Percentiles rank a stretch among this genome's conserved stretches.
Conservation (phyloP, 2,113 vertebrate genomes). For the Boleophthalmus pectinirostris region DNA sequence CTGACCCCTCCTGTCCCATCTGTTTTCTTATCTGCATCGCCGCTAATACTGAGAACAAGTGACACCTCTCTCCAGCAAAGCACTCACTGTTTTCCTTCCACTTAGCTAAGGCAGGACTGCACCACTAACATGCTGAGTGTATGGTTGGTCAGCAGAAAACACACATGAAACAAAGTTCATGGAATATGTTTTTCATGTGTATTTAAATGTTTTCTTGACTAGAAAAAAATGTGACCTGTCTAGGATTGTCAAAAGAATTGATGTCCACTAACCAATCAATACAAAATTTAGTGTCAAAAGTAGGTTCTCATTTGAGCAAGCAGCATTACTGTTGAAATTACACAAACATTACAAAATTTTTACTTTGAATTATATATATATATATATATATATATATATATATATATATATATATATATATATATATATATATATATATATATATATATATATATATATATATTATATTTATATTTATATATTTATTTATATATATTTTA, state of each 20-base stretch:
- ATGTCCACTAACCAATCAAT: not conserved
- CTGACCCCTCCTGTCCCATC: conserved; percentile 75
- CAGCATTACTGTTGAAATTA: too few species aligned
- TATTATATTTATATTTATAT: too few species aligned
- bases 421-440: too few species aligned
- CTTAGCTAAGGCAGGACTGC: conserved; percentile 51
- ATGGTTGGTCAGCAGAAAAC: not conserved
- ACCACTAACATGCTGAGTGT: conserved; percentile 12
- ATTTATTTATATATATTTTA: too few species aligned
- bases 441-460: too few species aligned
- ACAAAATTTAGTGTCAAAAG: not conserved
- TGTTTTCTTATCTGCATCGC: conserved; percentile 75
- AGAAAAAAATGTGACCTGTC: not conserved
- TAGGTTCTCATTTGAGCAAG: not conserved
- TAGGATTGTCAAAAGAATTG: not conserved
- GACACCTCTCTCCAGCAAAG: conserved; percentile 70
- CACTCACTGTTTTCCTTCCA: conserved; percentile 69
- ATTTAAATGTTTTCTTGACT: not conserved
- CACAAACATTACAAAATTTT: too few species aligned
- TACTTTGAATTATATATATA: too few species aligned
- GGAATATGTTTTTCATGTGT: not conserved
- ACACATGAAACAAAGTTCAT: not conserved
- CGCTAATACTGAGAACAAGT: conserved; percentile 78
- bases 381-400: too few species aligned
- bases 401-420: too few species aligned